Evolutionary conservation across 2,113 vertebrate species (phyloP).

Genomic region (Phycodurus eques): DNA sequence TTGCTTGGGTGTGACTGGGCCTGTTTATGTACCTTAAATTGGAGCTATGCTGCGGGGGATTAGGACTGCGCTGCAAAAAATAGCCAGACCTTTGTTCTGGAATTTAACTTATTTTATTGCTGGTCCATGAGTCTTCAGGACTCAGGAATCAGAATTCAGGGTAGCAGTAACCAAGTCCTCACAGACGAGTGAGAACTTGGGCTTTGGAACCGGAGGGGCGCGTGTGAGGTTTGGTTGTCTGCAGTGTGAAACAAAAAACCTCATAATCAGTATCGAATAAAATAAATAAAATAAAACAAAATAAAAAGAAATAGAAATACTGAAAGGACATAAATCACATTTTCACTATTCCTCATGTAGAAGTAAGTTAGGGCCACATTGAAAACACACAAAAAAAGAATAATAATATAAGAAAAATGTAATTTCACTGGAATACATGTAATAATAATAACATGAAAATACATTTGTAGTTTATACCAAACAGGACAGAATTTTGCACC

Average conservation of each 20-base stretch:
- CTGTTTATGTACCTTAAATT: constrained; percentile 80
- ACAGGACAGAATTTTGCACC: not conserved
- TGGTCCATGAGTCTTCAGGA: not conserved
- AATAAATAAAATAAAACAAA: not conserved
- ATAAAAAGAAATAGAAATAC: not conserved
- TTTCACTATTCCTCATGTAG: not conserved
- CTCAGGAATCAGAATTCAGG: not conserved
- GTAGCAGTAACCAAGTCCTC: not conserved
- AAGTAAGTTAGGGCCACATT: not conserved
- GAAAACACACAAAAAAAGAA: not conserved
- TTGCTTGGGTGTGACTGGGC: constrained; percentile 27
- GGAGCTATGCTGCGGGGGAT: constrained; percentile 84
- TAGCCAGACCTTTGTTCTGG: constrained; percentile 17
- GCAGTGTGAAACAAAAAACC: not conserved
- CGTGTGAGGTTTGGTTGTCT: not conserved
- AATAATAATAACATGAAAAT: not conserved
- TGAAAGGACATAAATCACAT: not conserved
- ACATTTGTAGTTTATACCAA: not conserved
- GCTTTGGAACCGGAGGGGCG: not conserved
- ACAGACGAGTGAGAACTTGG: not conserved
- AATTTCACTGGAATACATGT: not conserved
- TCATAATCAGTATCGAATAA: not conserved
- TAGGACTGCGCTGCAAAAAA: constrained; percentile 56
- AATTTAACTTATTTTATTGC: constrained; percentile 25
- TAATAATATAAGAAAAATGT: not conserved